Conservation (phyloP, 1,140 invertebrate species). For the Plodia interpunctella region DNA sequence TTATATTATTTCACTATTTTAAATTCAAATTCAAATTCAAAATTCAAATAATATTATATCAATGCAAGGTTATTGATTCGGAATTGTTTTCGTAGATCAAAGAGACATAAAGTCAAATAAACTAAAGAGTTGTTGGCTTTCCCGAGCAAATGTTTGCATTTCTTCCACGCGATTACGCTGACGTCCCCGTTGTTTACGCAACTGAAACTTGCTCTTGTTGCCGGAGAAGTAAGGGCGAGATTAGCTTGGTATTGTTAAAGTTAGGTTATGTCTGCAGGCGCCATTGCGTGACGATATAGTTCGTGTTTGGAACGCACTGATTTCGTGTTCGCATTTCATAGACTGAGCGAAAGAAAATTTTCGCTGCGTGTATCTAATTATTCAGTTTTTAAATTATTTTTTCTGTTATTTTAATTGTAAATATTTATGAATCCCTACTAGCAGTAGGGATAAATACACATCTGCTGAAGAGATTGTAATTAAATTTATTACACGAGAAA, state of each 20-base stretch:
- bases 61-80: no score
- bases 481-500: no score
- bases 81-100: neutral
- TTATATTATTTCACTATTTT: no score
- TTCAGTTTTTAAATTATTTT: no score
- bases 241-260: neutral
- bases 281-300: constrained; percentile 19
- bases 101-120: constrained; percentile 1
- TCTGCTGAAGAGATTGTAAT: no score
- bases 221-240: neutral
- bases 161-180: neutral
- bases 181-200: neutral
- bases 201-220: neutral
- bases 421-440: no score
- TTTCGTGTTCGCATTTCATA: neutral
- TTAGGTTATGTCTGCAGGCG: constrained; percentile 3
- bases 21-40: no score
- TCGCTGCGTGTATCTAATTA: neutral
- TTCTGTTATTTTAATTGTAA: no score
- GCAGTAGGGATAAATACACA: no score
- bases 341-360: neutral
- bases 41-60: no score
- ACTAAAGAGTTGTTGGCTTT: neutral
- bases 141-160: neutral
- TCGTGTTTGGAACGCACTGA: neutral